Conservation (phyloP, 2,888 invertebrate genomes). For the Drosophila maculinotata region DNA sequence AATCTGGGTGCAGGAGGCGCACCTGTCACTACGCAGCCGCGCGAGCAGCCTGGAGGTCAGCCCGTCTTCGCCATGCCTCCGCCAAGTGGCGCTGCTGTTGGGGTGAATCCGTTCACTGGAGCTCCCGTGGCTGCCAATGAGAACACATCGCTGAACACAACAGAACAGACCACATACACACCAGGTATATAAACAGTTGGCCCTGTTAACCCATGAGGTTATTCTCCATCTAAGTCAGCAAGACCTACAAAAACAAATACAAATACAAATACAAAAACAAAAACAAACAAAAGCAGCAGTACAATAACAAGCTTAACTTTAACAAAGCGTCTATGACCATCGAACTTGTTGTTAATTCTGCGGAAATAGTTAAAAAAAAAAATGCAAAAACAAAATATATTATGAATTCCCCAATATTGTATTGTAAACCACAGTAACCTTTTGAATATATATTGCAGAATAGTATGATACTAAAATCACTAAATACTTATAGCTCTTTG, state of each 20-base stretch:
- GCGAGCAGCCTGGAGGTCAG: slow-evolving; percentile 81
- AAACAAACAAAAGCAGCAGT: slow-evolving; percentile 37
- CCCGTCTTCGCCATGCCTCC: slow-evolving; percentile 84
- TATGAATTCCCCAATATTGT: slow-evolving; percentile 38
- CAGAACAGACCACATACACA: slow-evolving; percentile 85
- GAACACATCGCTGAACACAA: slow-evolving; percentile 84
- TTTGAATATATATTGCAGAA: slow-evolving; percentile 37
- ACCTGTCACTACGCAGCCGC: slow-evolving; percentile 82
- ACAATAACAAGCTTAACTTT: slow-evolving; percentile 53
- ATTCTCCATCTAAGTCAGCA: slow-evolving; percentile 15
- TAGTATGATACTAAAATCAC: slow-evolving; percentile 35
- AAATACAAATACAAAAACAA: slow-evolving; percentile 10
- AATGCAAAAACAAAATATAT: slow-evolving; percentile 9
- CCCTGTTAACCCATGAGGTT: slow-evolving; percentile 15
- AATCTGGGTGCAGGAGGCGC: slow-evolving; percentile 76
- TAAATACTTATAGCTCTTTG: slow-evolving; percentile 32
- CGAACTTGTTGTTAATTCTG: slow-evolving; percentile 74
- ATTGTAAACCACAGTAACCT: slow-evolving; percentile 48
- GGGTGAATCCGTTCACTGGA: slow-evolving; percentile 85
- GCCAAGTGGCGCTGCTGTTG: slow-evolving; percentile 79
- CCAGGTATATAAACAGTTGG: slow-evolving; percentile 84
- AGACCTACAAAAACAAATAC: slow-evolving; percentile 15
- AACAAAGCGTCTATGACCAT: slow-evolving; percentile 81
- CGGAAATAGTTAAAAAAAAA: slow-evolving; percentile 35
- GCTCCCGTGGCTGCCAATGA: slow-evolving; percentile 84